Evolutionary conservation across 2,888 invertebrate genomes (phyloP), one percentile per base, ranked within the genome.

Genomic region (Liposcelis brunnea): DNA sequence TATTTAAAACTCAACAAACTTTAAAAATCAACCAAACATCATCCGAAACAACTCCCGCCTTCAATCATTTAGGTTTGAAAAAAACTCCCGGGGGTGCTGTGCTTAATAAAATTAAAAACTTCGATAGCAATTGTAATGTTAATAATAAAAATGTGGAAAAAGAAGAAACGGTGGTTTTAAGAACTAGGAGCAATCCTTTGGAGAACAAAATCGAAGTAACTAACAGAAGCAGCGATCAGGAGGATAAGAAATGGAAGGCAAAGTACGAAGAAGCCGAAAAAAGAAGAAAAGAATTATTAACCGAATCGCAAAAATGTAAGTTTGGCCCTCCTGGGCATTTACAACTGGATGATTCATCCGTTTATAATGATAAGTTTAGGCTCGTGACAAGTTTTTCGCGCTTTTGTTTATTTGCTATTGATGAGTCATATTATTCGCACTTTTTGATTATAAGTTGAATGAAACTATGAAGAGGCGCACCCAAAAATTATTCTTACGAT

Each of bases 211-310:
- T n/a, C n/a, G n/a, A n/a, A n/a, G n/a, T n/a, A n/a, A 26, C 26
- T 8, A 26, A 26, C 26, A 26, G 26, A 4, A 26, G 5, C 26
- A 8, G 8, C 26, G 26, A 26, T n/a, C n/a, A n/a, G 32, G 35
- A 31, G 26, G 49, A 45, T 6, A 19, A 21, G 58, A 69, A 70
- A 58, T 80, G 79, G 80, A 78, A 74, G 64, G 66, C 62, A 51
- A 75, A 74, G 64, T 80, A 71, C 59, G 80, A 80, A 55, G 80
- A 80, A 37, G 69, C 74, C 5, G 80, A 80, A 59, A 70, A 73
- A 55, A 74, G 71, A 59, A 68, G 79, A 60, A 80, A 79, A 61
- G 60, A 69, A 42, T 62, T 78, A 53, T 67, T 80, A 43, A 70
- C 74, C 51, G 75, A 77, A 61, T 72, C 72, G 49, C 80, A 80